Percentiles rank a stretch among this genome's conserved stretches.
These are phyloP conservation scores for Erannis defoliaria DNA, from an alignment of 2,888 invertebrate species.

Conservation along the genomic window DNA sequence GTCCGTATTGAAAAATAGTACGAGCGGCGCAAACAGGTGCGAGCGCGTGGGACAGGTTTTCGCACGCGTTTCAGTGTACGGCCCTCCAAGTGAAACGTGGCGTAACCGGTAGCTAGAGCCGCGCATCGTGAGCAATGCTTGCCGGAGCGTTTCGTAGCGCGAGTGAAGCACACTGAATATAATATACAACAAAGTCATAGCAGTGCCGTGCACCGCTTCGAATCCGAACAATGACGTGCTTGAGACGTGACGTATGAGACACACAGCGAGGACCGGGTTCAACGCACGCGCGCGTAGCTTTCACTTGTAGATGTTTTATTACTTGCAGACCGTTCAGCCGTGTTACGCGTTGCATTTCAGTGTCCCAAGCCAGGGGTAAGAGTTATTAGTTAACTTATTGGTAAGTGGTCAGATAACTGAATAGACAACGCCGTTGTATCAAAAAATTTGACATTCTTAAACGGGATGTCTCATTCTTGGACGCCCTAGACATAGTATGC, in stretches of 20 bases:
- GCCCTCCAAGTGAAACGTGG: background rate
- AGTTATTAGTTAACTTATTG: no score
- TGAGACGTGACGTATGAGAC: slow-evolving; percentile 34
- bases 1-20: no score
- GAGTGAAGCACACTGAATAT: slow-evolving; percentile 62
- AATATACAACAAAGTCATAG: slow-evolving; percentile 49
- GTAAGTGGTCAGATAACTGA: no score
- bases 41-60: no score
- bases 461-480: no score
- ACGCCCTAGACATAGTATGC: no score
- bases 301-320: background rate
- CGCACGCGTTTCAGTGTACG: no score
- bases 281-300: background rate
- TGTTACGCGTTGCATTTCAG: no score
- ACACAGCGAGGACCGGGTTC: slow-evolving; percentile 16
- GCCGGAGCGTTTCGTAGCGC: slow-evolving; percentile 57
- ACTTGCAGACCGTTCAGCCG: background rate
- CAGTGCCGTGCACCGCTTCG: slow-evolving; percentile 67
- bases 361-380: no score
- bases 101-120: background rate
- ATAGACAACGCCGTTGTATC: no score
- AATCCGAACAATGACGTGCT: slow-evolving; percentile 47
- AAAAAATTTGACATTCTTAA: no score
- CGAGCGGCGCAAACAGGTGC: no score
- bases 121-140: slow-evolving; percentile 27